Conservation (phyloP, 2,888 invertebrate genomes). For the Nomada lathburiana region DNA sequence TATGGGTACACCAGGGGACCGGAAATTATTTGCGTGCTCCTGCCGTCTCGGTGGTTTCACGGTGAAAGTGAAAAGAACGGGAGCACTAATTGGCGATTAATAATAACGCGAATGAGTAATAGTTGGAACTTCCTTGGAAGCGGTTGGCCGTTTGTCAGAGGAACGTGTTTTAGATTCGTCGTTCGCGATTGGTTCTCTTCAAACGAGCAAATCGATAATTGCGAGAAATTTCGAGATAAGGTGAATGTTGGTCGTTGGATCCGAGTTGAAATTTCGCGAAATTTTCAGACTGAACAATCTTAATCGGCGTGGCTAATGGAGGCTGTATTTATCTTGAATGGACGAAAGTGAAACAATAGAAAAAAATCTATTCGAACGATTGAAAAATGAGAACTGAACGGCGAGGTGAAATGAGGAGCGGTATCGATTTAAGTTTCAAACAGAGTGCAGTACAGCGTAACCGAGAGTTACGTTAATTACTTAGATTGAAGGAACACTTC, state of each 20-base stretch:
- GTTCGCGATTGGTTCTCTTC: background rate
- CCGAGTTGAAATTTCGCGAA: too few relatives aligned
- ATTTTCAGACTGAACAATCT: conserved; percentile 1
- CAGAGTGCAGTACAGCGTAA: background rate
- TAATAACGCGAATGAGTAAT: background rate
- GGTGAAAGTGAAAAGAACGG: conserved; percentile 28
- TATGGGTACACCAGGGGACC: background rate
- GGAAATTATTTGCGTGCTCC: conserved; percentile 1
- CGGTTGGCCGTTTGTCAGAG: background rate
- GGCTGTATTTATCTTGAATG: background rate
- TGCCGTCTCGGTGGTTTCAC: background rate
- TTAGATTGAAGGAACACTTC: background rate
- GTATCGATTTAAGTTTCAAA: background rate
- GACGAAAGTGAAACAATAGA: background rate
- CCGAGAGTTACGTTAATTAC: background rate
- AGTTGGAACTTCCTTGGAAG: conserved; percentile 6
- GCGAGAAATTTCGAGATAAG: conserved; percentile 3
- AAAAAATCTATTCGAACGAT: background rate
- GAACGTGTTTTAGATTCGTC: background rate
- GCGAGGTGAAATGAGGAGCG: background rate
- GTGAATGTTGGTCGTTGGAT: background rate
- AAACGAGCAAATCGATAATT: background rate
- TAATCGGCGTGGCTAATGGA: conserved; percentile 21
- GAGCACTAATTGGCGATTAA: conserved; percentile 27
- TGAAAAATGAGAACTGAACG: background rate